These are phyloP conservation scores for Leptinotarsa defecta DNA, from an alignment of 1,140 invertebrate genomes.

Conservation along the genomic window DNA sequence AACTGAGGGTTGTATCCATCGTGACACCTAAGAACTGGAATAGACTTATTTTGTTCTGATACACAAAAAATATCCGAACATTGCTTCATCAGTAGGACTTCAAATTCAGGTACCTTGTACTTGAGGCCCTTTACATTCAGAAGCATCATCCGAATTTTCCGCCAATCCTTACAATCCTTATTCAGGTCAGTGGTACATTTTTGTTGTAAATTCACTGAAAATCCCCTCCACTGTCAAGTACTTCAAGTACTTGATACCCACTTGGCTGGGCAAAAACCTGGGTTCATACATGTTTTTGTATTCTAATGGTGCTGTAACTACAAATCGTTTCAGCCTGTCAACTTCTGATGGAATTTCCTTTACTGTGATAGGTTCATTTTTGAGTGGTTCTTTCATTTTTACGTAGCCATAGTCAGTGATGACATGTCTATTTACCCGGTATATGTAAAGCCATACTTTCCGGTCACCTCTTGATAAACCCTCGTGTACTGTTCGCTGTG, in stretches of 20 bases:
- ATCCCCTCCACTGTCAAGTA: neutral
- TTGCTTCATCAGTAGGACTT: neutral
- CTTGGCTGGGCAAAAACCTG: neutral
- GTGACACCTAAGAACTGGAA: no score
- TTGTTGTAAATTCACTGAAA: neutral
- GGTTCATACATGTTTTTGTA: no score
- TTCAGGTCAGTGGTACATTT: neutral
- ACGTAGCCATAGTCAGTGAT: neutral
- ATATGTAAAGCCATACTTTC: slow-evolving; percentile 1
- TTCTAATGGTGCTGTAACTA: no score
- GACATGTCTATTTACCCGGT: neutral
- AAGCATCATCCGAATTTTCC: neutral
- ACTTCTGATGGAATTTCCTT: no score
- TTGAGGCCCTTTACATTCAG: neutral
- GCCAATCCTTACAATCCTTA: neutral
- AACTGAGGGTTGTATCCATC: no score
- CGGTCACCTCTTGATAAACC: neutral
- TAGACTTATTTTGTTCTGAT: neutral
- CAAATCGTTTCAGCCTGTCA: no score
- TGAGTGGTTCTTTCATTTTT: neutral
- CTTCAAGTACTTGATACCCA: neutral
- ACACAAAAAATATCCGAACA: slow-evolving; percentile 1
- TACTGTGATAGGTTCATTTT: neutral
- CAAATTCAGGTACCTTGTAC: slow-evolving; percentile 6
- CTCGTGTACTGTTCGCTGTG: neutral